Evolutionary conservation across 2,113 vertebrate genomes (phyloP).

Genomic region (Actenoides hombroni): DNA sequence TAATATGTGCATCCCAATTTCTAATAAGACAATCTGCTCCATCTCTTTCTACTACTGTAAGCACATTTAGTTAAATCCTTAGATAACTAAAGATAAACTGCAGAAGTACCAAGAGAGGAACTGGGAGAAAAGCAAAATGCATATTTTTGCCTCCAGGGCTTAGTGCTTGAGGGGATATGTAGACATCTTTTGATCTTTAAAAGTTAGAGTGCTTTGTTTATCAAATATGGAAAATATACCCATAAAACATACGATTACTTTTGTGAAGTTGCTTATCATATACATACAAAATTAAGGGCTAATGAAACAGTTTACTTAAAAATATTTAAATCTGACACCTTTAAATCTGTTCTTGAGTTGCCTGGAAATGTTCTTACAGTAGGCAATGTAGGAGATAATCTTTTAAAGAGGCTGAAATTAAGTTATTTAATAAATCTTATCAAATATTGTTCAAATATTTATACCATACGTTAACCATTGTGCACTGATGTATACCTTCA

Average conservation of each 20-base stretch:
- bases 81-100: not conserved
- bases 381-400: not conserved
- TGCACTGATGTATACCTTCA: not conserved
- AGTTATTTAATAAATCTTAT: not conserved
- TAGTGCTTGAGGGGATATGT: not conserved
- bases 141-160: not conserved
- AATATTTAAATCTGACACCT: not conserved
- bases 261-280: not conserved
- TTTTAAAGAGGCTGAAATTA: not conserved
- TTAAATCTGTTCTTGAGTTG: not conserved
- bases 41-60: not conserved
- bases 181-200: not conserved
- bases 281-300: not conserved
- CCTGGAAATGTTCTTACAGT: not conserved
- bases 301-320: not conserved
- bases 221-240: not conserved
- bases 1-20: not conserved
- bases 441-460: not conserved
- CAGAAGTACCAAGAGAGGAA: not conserved
- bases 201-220: not conserved
- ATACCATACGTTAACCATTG: not conserved
- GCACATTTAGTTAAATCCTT: not conserved
- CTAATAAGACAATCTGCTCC: not conserved
- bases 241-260: not conserved
- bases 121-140: not conserved